A percentile compares a stretch with the other conserved stretches of the same genome.
Conservation (phyloP, 2,113 vertebrate genomes). For the Triplophysa siluroides region DNA sequence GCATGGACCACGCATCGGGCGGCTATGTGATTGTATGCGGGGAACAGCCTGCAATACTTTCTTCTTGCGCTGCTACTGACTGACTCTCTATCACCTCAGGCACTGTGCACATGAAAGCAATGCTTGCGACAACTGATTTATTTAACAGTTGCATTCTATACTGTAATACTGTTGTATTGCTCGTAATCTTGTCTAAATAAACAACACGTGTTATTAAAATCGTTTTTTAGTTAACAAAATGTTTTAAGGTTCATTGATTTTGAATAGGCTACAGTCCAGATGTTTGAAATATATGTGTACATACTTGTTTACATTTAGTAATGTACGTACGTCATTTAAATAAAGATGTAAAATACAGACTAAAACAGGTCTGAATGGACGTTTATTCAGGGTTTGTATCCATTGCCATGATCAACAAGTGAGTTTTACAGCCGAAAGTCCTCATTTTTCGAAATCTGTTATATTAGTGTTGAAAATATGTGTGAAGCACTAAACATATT, state of each 20-base stretch:
- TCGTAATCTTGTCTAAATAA: conserved; percentile 30
- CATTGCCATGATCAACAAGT: too few relatives aligned
- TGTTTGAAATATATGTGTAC: background rate
- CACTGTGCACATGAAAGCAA: background rate
- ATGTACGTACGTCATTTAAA: background rate
- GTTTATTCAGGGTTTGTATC: background rate
- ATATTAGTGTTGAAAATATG: too few relatives aligned
- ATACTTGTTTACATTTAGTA: background rate
- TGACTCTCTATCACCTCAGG: conserved; percentile 13
- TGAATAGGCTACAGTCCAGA: background rate
- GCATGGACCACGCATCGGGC: conserved; percentile 78
- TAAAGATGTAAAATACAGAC: background rate
- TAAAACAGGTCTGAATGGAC: background rate
- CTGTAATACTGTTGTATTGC: conserved; percentile 50
- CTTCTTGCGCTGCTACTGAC: conserved; percentile 82
- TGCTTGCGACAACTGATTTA: background rate
- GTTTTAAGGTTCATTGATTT: conserved; percentile 30
- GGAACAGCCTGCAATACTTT: conserved; percentile 78
- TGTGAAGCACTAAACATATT: too few relatives aligned
- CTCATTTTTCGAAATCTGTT: too few relatives aligned
- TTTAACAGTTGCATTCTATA: conserved; percentile 22
- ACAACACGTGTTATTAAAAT: conserved; percentile 50
- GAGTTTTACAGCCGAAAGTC: too few relatives aligned
- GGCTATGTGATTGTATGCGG: conserved; percentile 79
- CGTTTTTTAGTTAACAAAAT: conserved; percentile 68